Base-by-base conservation (phyloP, 2,888 invertebrate genomes). In the Trissoscelio sp. region DNA sequence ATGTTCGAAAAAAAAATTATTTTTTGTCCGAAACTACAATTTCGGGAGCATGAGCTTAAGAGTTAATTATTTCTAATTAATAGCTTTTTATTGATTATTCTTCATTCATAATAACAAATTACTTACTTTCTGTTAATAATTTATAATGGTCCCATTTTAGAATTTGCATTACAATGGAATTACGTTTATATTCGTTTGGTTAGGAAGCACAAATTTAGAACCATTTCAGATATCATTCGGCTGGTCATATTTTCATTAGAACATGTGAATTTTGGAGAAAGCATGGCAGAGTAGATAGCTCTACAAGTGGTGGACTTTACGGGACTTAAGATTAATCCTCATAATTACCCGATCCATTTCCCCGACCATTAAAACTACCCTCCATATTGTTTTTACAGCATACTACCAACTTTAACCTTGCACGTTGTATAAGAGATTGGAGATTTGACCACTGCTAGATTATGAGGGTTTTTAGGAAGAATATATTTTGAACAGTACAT, bases 251-350 rank as follows among this genome's bases (percentile, higher is more conserved):
- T 66, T 75, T 46, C 66, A n/a, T 18, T 39, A 34, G 16, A 67
- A 66, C 51, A 64, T 60, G 75, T 53, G 77, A n/a, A 77, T 70
- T 80, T 80, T 66, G 39, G 66, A 34, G 44, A 62, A n/a, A 55
- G 14, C 18, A 22, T 42, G 55, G 72, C 28, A 51, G 79, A 51
- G 73, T 74, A 74, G 79, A 82, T 57, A 85, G 85, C 88, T 90
- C 90, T 85, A 91, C 91, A 90, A 91, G 90, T 91, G 91, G 90
- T 86, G 90, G 90, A 89, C 90, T 91, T 91, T 90, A 89, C 88
- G 88, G 88, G 90, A 89, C 88, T 91, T 90, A 89, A 89, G 88
- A 91, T 90, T 91, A 90, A 91, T 91, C 90, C 90, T 87, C 88
- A 87, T 90, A 91, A 91, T 91, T 91, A 90, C 89, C 86, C 86